Conservation (phyloP, 2,888 invertebrate species). For the Meteorus colon region DNA sequence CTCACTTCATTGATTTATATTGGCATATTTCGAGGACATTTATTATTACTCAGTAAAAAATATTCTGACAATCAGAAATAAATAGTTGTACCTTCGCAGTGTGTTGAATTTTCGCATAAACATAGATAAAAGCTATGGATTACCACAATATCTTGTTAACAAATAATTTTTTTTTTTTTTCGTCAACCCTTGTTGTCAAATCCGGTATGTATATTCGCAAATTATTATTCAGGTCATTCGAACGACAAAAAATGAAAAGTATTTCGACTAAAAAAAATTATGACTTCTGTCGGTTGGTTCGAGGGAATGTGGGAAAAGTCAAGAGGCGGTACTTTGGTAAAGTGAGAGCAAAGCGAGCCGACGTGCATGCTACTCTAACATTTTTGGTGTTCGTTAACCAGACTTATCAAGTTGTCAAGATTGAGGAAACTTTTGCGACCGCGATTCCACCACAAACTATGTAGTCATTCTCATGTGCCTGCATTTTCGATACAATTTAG, state of each 20-base stretch:
- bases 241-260: slow-evolving; percentile 7
- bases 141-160: background rate
- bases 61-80: too few relatives aligned
- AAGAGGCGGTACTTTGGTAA: slow-evolving; percentile 66
- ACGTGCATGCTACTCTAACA: slow-evolving; percentile 53
- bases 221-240: slow-evolving; percentile 22
- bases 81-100: too few relatives aligned
- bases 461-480: too few relatives aligned
- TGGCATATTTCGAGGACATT: background rate
- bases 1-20: slow-evolving; percentile 35
- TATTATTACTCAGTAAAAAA: background rate
- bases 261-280: slow-evolving; percentile 10
- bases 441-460: too few relatives aligned
- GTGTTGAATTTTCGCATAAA: too few relatives aligned
- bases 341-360: slow-evolving; percentile 60
- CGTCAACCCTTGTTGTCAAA: too few relatives aligned
- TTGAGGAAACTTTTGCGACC: too few relatives aligned
- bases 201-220: too few relatives aligned
- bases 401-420: background rate
- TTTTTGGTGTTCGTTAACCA: slow-evolving; percentile 59
- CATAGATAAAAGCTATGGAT: too few relatives aligned
- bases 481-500: too few relatives aligned
- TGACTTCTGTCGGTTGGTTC: background rate
- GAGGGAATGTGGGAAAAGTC: slow-evolving; percentile 18
- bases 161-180: slow-evolving; percentile 13